Base-by-base conservation (phyloP, 53 echinoderm and acorn worm species). In the Temnopleurus reevesii region DNA sequence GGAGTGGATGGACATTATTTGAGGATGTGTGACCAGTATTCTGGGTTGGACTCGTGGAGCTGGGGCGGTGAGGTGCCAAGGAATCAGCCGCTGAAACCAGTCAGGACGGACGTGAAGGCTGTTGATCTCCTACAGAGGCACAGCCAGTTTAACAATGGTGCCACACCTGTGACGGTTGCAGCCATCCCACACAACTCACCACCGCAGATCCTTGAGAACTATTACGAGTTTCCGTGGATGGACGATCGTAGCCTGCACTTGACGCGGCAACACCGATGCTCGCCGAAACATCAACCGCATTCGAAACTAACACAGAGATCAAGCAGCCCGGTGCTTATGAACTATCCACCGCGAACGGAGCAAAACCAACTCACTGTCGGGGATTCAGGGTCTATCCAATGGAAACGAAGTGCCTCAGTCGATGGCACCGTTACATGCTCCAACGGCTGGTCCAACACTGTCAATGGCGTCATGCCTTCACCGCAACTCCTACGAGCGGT, bases 1-100 rank as follows among this genome's bases (percentile, higher is more conserved):
- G 88, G 92, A 8, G 85, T 84, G 4, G 92, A 92, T 47, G 92
- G 92, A 45, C 92, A 92, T 64, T 49, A 90, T 19, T 76, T 92
- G 18, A 76, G 92, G 51, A 92, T 92, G 92, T 87, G 88, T 23
- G 88, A 87, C 88, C 88, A 87, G 88, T 87, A 71, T 87, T 87
- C 88, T 23, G 88, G 88, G 53, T 21, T 66, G 5, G 51, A 64
- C 25, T 47, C 66, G 10, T 51, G 19, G 9, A 12, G 66, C 9
- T 87, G 88, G 88, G 88, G 88, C 46, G 88, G 88, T 7, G 88
- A 87, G 55, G 88, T 87, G 12, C 88, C 88, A 7, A 21, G 35
- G 54, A 53, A 87, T 71, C 65, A 71, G 53, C 88, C 88, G 10
- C 71, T 87, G 2, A 87, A 87, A 49, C 88, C 88, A 53, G 88